Evolutionary conservation across 92 coral and sea anemone genomes (phyloP), one percentile per base, ranked within the genome.

Genomic region (Diadumene lineata): DNA sequence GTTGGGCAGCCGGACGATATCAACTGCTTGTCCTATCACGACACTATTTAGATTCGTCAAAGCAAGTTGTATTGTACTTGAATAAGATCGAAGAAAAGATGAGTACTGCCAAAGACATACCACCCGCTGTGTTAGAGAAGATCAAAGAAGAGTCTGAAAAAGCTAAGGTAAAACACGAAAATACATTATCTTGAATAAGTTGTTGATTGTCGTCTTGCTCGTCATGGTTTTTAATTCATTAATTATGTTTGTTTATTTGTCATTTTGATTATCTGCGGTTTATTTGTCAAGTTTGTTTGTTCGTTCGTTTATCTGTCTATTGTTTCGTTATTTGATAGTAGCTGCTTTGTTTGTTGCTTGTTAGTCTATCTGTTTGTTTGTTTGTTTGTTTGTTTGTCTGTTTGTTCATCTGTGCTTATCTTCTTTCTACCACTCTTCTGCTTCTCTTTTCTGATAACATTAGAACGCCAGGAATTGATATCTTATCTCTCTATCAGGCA

Each of bases 1-100:
- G 99, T 15, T 96, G 99, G 99, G 99, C 99, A 17, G 97, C 99
- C 22, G 99, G 99, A 19, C 83, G 99, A 48, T 96, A 96, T 70
- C 97, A 96, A 64, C 77, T 96, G 73, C 75, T 93, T 62, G 97
- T 91, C 51, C 86, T 96, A 64, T 89, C 99, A 0, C 88, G 84
- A n/a, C 96, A 96, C 69, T 96, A 96, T 72, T 80, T 89, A 64
- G 94, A 87, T 57, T 84, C 96, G 0, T 92, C 99, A 28, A 79
- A 79, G 61, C 96, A 87, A 24, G 97, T 92, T 76, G 97, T 96
- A 15, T 85, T 86, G 53, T 92, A 96, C 78, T 82, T 96, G 73
- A 86, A 96, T 62, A 92, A 92, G 82, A 96, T 96, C 17, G 97
- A 96, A 60, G 93, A 84, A 74, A 96, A 96, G 78, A 79, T 96